Conservation (phyloP, 2,797 vertebrate genomes). For the Argyrosomus regius region DNA sequence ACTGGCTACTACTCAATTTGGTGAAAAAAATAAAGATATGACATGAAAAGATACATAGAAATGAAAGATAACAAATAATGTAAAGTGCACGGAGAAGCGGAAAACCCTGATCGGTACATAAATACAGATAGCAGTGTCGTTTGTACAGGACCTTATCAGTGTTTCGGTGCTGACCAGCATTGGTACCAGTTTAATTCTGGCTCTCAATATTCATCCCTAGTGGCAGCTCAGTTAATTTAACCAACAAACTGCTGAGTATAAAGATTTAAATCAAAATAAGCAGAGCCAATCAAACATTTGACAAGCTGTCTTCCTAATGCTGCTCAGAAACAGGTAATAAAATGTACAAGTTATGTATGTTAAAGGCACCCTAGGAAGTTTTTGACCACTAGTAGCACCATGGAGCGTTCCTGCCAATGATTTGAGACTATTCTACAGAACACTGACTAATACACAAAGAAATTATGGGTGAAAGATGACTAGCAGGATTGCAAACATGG, state of each 20-base stretch:
- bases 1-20: too few species aligned
- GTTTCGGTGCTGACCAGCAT: too few species aligned
- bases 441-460: background rate
- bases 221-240: background rate
- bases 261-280: background rate
- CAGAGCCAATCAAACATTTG: background rate
- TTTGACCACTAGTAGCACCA: background rate
- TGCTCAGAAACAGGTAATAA: background rate
- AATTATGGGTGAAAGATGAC: too few species aligned
- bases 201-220: too few species aligned
- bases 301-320: background rate
- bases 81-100: too few species aligned
- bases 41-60: too few species aligned
- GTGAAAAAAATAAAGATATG: too few species aligned
- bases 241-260: background rate
- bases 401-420: background rate
- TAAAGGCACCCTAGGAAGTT: background rate
- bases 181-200: too few species aligned
- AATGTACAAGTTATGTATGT: background rate
- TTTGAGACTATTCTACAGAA: background rate
- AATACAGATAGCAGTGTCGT: too few species aligned
- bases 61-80: too few species aligned
- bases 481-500: background rate
- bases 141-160: too few species aligned
- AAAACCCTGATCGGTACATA: too few species aligned